These are phyloP conservation scores for Anisognathus igniventris DNA, from an alignment of 2,797 vertebrate genomes.

Conservation along the genomic window DNA sequence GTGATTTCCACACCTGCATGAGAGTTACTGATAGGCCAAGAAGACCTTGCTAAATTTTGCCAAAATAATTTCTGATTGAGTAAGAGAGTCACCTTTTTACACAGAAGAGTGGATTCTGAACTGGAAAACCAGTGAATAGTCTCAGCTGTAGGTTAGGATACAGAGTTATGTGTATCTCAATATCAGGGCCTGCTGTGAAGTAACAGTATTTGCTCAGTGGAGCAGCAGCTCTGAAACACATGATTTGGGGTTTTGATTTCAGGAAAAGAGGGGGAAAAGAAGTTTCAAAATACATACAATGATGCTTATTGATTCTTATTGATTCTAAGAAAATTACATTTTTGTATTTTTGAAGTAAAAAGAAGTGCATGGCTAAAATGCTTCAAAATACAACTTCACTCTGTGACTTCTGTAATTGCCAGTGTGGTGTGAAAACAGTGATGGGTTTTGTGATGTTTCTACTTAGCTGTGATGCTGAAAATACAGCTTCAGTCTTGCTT, in stretches of 20 bases:
- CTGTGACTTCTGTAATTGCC: neutral
- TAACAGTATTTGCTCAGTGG: neutral
- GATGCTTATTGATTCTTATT: neutral
- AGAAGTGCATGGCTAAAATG: neutral
- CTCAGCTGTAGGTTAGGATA: neutral
- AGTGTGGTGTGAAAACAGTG: neutral
- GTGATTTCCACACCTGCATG: neutral
- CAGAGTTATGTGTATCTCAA: fast-evolving
- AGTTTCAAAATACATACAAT: neutral
- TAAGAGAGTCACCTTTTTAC: fast-evolving
- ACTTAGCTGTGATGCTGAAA: neutral
- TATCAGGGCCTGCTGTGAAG: neutral
- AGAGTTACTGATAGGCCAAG: too few relatives aligned
- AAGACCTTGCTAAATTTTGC: neutral
- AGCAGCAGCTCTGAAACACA: neutral
- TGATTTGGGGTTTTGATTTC: neutral
- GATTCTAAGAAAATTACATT: neutral
- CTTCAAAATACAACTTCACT: fast-evolving
- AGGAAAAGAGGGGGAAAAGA: neutral
- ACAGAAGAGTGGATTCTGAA: neutral
- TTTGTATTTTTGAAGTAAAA: neutral
- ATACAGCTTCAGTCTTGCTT: neutral
- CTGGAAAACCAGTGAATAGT: neutral
- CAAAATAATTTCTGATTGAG: neutral
- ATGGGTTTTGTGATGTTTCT: neutral